Evolutionary conservation across 2,113 vertebrate species (phyloP).

Genomic region (Tenebrosternarchus preto): DNA sequence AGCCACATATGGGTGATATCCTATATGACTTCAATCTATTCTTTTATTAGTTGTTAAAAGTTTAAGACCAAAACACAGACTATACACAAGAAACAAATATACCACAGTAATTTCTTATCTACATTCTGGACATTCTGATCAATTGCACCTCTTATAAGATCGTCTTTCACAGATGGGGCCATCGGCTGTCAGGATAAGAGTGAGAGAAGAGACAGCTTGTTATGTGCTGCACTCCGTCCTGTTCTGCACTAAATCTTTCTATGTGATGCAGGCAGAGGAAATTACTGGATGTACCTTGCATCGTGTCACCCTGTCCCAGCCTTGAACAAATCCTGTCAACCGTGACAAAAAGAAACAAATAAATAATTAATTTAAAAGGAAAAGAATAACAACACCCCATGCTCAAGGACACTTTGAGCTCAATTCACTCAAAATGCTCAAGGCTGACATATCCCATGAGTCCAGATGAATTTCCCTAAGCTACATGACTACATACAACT

Average conservation of each 20-base stretch:
- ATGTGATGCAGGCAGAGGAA: constrained; percentile 39
- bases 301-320: constrained; percentile 54
- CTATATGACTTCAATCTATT: neutral
- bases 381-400: neutral
- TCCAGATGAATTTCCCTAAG: constrained; percentile 47
- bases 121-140: neutral
- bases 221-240: constrained; percentile 33
- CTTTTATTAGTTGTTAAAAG: neutral
- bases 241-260: constrained; percentile 22
- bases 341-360: neutral
- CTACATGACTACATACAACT: too few relatives aligned
- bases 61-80: neutral
- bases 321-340: constrained; percentile 50
- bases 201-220: constrained; percentile 13
- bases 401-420: constrained; percentile 51
- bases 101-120: neutral
- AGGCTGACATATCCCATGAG: constrained; percentile 36
- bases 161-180: constrained; percentile 24
- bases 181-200: constrained; percentile 22
- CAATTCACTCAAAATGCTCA: constrained; percentile 45
- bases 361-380: neutral
- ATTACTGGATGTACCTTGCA: constrained; percentile 59
- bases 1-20: neutral
- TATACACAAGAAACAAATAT: neutral
- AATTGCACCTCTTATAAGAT: neutral